Conservation (phyloP, 2,113 vertebrate genomes). For the Crotalus horridus region DNA sequence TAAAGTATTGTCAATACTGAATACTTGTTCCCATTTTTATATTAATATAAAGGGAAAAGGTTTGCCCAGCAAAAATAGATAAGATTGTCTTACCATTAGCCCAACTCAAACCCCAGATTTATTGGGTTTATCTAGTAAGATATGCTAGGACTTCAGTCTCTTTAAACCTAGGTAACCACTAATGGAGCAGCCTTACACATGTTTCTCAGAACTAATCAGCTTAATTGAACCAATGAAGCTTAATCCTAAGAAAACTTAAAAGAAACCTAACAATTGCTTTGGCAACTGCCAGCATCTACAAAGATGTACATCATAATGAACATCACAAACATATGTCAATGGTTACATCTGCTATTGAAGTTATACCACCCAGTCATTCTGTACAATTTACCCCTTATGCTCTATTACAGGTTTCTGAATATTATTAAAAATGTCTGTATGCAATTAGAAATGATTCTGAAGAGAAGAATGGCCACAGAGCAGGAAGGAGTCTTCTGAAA, state of each 20-base stretch:
- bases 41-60: background rate
- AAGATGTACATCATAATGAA: background rate
- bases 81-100: background rate
- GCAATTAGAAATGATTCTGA: conserved; percentile 9
- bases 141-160: background rate
- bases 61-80: background rate
- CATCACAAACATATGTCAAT: background rate
- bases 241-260: background rate
- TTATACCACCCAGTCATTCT: background rate
- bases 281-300: background rate
- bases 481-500: conserved; percentile 5
- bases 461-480: background rate
- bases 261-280: background rate
- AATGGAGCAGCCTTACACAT: background rate
- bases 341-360: background rate
- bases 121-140: background rate
- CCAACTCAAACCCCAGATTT: background rate
- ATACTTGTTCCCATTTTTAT: background rate
- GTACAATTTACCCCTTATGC: background rate
- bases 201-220: background rate
- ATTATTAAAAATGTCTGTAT: conserved; percentile 21
- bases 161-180: background rate
- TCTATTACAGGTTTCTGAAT: background rate
- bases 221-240: background rate
- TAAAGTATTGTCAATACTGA: background rate